Evolutionary conservation across 2,888 invertebrate species (phyloP).

Genomic region (Leistus spinibarbis): DNA sequence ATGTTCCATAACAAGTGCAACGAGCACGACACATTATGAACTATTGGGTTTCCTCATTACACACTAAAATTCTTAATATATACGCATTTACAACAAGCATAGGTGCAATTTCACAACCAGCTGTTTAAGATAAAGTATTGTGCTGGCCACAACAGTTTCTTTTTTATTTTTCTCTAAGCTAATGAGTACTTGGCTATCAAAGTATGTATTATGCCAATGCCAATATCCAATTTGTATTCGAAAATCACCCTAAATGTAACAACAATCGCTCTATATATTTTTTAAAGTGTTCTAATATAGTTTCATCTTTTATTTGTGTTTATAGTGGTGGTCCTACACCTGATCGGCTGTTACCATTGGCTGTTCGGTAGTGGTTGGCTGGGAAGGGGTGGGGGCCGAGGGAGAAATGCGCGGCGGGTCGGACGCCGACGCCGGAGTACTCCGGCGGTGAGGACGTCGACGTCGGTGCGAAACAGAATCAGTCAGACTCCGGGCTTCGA

Average conservation of each 20-base stretch:
- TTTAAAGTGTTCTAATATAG: background rate
- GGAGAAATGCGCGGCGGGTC: background rate
- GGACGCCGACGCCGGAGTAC: conserved; percentile 11
- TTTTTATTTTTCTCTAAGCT: no score
- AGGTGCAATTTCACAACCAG: no score
- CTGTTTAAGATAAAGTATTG: no score
- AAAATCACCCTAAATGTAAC: background rate
- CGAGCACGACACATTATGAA: no score
- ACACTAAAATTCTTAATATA: no score
- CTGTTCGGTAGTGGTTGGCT: background rate
- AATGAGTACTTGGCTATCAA: no score
- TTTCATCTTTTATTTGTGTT: background rate
- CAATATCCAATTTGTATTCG: no score
- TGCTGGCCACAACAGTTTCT: no score
- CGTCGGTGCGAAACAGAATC: conserved; percentile 49
- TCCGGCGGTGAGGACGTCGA: conserved; percentile 50
- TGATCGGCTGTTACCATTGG: background rate
- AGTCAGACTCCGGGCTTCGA: conserved; percentile 57
- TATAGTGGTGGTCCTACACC: background rate
- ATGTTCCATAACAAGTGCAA: no score
- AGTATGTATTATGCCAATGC: no score
- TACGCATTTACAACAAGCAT: no score
- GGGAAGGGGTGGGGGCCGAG: background rate
- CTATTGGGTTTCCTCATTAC: no score
- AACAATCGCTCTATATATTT: background rate